Base-by-base conservation (phyloP, 2,113 vertebrate species). In the Cinclus cinclus region DNA sequence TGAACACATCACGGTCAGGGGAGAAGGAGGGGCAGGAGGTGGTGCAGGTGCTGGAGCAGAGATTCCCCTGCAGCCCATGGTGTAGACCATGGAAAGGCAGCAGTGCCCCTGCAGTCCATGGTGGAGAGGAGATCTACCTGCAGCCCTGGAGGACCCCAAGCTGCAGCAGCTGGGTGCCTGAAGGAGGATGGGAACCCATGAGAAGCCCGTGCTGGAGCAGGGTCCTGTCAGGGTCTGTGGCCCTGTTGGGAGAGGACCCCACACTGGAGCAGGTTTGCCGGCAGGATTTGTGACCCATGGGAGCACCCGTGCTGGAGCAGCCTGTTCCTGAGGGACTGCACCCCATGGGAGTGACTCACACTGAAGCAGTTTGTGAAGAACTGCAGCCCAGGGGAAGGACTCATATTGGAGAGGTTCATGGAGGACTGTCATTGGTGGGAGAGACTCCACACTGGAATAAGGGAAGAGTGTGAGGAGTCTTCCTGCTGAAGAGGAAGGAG, bases 201-300 rank as follows among this genome's bases (percentile, higher is more conserved):
- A 35, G 21, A n/a, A 30, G 18, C 15, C 47, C 7, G 7, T 3
- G 6, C 11, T 76, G 53, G 39, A 53, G 33, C 9, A 53, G 24
- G 42, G 1, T 56, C 19, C 46, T 15, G 6, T 46, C 39, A 53
- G 46, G 39, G 37, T 1, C 39, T 62, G 44, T 35, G 37, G 31
- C 2, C 21, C 16, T 15, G 3, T 15, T 0, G 1, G 42, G 27
- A 37, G 19, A 39, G 18, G 30, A 58, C 3, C 16, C 7, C 24
- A 30, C 20, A 11, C 2, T 30, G 53, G 20, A 46, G 53, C 28
- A 52, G 37, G 25, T 42, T 41, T 64, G 4, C 63, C 52, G 63
- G 33, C 20, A 60, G 53, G 37, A 44, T 13, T 12, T 33, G 55
- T 28, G 63, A 44, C 10, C 39, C 20, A 15, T 20, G 23, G 39